Conservation (phyloP, 2,113 vertebrate genomes). For the Thermophis baileyi region DNA sequence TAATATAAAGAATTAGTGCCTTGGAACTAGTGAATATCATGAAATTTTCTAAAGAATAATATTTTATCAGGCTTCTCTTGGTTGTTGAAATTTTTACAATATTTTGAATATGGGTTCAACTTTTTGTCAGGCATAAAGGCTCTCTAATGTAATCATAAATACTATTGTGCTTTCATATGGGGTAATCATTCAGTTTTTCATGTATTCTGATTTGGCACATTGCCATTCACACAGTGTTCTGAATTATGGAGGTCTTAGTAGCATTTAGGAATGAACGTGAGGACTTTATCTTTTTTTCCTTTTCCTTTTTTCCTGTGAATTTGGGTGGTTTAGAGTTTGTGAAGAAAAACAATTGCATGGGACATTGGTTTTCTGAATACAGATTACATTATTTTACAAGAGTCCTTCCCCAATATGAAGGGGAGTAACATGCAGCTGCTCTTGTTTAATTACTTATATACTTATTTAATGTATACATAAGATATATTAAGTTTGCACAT, state of each 20-base stretch:
- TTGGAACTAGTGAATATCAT: not conserved
- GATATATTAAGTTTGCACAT: too few relatives aligned
- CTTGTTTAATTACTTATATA: too few relatives aligned
- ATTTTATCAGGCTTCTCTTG: not conserved
- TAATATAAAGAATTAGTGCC: not conserved
- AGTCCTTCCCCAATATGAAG: not conserved
- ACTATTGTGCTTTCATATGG: not conserved
- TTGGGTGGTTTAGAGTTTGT: not conserved
- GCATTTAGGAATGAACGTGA: not conserved
- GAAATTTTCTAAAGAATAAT: not conserved
- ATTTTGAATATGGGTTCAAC: not conserved
- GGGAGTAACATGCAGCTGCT: too few relatives aligned
- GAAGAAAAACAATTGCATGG: not conserved
- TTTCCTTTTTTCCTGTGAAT: not conserved
- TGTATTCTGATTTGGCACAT: not conserved
- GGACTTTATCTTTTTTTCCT: not conserved
- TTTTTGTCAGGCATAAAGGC: not conserved
- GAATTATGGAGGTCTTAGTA: not conserved
- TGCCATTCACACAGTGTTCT: not conserved
- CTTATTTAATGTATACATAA: too few relatives aligned
- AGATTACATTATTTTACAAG: not conserved
- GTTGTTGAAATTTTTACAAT: constrained; percentile 1
- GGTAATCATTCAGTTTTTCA: not conserved
- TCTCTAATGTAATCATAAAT: not conserved
- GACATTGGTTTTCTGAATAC: not conserved